Evolutionary conservation across 2,113 vertebrate genomes (phyloP).

Genomic region (Pomatorhinus ruficollis): DNA sequence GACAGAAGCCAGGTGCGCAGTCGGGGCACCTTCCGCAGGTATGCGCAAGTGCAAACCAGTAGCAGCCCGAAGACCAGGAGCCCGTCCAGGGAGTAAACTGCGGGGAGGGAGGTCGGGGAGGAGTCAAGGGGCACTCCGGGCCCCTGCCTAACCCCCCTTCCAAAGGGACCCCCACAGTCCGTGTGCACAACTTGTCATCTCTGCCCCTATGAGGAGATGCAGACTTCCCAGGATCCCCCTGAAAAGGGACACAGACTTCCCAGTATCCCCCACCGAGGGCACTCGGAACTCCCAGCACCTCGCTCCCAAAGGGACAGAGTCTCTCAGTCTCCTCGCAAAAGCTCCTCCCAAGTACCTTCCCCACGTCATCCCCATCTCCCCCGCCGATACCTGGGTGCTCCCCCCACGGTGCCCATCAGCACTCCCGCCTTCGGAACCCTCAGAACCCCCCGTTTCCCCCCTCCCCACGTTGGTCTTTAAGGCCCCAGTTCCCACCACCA

Average conservation of each 20-base stretch:
- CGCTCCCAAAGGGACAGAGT: background rate
- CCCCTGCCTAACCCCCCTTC: background rate
- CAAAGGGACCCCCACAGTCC: background rate
- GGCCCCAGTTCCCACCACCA: background rate
- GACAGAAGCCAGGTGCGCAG: slow-evolving; percentile 90
- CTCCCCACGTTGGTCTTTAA: no score
- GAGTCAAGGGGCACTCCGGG: background rate
- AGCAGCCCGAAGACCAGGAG: slow-evolving; percentile 92
- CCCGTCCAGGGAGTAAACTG: slow-evolving; percentile 82
- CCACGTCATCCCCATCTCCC: background rate
- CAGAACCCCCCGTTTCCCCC: no score
- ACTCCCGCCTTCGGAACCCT: no score
- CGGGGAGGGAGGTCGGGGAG: background rate
- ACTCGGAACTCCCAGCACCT: background rate
- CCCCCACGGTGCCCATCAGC: background rate
- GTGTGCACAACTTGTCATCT: background rate
- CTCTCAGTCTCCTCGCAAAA: background rate
- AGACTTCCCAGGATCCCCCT: no score
- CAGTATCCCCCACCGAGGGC: background rate
- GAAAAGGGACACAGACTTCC: background rate
- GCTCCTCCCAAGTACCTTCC: background rate
- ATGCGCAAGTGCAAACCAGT: slow-evolving; percentile 94
- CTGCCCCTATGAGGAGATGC: background rate
- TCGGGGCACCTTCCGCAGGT: slow-evolving; percentile 94
- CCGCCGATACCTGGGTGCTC: background rate